Percentiles rank a stretch among this genome's conserved stretches.
These are phyloP conservation scores for Periplaneta americana DNA, from an alignment of 1,140 invertebrate genomes.

Conservation along the genomic window DNA sequence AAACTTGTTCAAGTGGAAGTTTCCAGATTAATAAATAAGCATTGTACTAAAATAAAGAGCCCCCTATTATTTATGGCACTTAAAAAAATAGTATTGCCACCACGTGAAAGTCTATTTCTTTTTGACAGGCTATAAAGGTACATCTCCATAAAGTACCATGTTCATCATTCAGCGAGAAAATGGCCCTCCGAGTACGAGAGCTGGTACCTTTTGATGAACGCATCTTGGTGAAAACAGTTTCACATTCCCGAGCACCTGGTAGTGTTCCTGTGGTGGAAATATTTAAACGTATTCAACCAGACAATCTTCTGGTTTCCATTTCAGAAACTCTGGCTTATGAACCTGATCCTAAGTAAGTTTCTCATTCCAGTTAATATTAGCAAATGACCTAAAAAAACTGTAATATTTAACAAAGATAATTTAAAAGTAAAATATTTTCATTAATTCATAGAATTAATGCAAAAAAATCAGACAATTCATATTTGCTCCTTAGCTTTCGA, in stretches of 20 bases:
- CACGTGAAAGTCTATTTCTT: too few species aligned
- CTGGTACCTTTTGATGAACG: conserved; percentile 39
- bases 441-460: too few species aligned
- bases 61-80: too few species aligned
- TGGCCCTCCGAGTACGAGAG: conserved; percentile 40
- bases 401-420: too few species aligned
- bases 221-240: conserved; percentile 37
- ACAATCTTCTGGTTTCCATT: conserved; percentile 51
- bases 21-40: too few species aligned
- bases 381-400: too few species aligned
- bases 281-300: conserved; percentile 48
- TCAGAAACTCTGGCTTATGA: conserved; percentile 51
- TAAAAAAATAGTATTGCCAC: too few species aligned
- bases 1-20: too few species aligned
- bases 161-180: conserved; percentile 34
- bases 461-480: too few species aligned
- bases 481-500: too few species aligned
- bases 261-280: conserved; percentile 46
- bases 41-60: too few species aligned
- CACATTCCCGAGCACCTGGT: conserved; percentile 17
- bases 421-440: too few species aligned
- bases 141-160: conserved; percentile 42
- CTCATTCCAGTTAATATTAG: neutral
- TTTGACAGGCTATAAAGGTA: conserved; percentile 44
- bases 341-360: conserved; percentile 16